Evolutionary conservation across 2,888 invertebrate species (phyloP), one percentile per base, ranked within the genome.

Genomic region (Trypoxylon attenuatum): DNA sequence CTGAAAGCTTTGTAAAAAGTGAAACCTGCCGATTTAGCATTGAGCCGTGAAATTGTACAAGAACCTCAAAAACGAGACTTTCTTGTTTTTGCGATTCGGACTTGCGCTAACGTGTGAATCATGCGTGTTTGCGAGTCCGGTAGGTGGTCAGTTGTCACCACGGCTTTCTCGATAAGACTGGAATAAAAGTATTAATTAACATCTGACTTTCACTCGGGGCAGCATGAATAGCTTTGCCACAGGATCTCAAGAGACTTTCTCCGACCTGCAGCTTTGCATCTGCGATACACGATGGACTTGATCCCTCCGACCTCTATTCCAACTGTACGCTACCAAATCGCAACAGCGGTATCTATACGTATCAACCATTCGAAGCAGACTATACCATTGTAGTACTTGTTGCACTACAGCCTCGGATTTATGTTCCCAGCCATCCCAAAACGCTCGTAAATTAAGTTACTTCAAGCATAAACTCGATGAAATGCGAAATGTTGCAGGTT

Each of bases 171-270:
- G 63, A 55, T 46, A 47, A 47, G 18, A 33, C 2, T 2, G 18
- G 46, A 29, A 64, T 72, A 58, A 58, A 67, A 66, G 43, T 58
- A 66, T 68, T 68, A 75, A 77, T 77, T 74, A 71, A 41, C 61
- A 15, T 19, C 19, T 50, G 49, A 41, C 77, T 76, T 76, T 76
- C 75, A 71, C 74, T 49, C 23, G 18, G n/a, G n/a, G 15, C 19
- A 39, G 8, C 55, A 58, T 58, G 53, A 66, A 46, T 33, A 10
- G 33, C 10, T 33, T 4, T 22, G 6, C 18, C 27, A 23, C 27
- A 21, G n/a, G 50, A 23, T 22, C 38, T n/a, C 43, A 22, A 33
- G 45, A 10, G 41, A 72, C 68, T 71, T 76, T 77, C 75, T 58
- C 77, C 42, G 13, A 41, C 25, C 41, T 42, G 56, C 42, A 47